A percentile compares a stretch with the other conserved stretches of the same genome.
These are phyloP conservation scores for Uropetala carovei DNA, from an alignment of 2,888 invertebrate genomes.

Conservation along the genomic window DNA sequence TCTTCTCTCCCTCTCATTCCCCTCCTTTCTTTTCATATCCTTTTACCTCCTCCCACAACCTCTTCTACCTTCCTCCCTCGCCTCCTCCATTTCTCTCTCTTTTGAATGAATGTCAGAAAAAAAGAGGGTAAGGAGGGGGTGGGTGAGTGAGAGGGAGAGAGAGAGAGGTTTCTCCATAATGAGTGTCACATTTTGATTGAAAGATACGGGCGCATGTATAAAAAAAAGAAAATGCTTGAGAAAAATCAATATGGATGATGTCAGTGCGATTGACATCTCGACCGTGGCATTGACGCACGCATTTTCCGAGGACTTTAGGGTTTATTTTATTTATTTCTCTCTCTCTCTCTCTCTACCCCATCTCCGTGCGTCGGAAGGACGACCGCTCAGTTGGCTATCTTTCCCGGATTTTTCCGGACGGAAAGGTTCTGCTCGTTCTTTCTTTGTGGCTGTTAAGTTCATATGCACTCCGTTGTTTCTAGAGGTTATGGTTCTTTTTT, in stretches of 20 bases:
- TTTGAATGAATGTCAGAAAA: slow-evolving; percentile 1
- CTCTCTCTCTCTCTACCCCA: background rate
- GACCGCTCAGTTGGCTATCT: background rate
- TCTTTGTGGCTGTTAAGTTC: no score
- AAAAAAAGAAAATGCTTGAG: background rate
- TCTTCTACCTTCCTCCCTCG: background rate
- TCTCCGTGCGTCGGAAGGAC: background rate
- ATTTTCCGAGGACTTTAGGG: background rate
- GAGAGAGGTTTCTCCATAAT: slow-evolving; percentile 1
- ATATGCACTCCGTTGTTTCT: no score
- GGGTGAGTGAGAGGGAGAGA: no score
- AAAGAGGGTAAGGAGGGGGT: background rate
- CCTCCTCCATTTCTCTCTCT: background rate
- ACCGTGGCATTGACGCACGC: background rate
- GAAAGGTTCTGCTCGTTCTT: no score
- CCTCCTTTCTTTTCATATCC: background rate
- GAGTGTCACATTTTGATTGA: slow-evolving; percentile 20
- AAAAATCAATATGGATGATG: background rate
- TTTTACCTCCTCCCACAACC: background rate
- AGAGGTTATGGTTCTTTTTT: no score
- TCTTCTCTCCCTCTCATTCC: background rate
- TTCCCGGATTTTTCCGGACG: no score
- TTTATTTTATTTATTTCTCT: background rate
- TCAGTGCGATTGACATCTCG: background rate
- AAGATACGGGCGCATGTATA: slow-evolving; percentile 6